A percentile compares a stretch with the other conserved stretches of the same genome.
These are phyloP conservation scores for Lagocephalus sceleratus DNA, from an alignment of 2,797 vertebrate species.

Conservation along the genomic window DNA sequence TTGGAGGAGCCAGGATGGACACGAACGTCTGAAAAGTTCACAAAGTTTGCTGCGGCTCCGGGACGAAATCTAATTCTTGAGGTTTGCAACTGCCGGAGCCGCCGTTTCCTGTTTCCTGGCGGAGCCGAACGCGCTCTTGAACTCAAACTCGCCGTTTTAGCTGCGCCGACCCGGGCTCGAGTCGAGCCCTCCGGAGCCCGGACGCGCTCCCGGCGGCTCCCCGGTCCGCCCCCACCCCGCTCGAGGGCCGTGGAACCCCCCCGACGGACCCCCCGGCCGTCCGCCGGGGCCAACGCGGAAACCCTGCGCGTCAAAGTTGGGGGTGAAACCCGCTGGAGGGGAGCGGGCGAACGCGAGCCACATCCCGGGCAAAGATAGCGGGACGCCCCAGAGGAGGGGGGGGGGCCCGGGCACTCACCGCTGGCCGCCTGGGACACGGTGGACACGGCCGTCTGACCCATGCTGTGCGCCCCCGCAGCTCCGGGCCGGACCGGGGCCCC, in stretches of 20 bases:
- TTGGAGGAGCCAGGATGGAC: too few species aligned
- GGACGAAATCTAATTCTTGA: not conserved
- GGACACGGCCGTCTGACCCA: conserved; percentile 72
- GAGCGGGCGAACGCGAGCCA: conserved; percentile 12
- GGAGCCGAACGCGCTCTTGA: not conserved
- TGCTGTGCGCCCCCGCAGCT: conserved; percentile 46
- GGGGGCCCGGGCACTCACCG: conserved; percentile 57
- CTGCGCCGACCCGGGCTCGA: too few species aligned
- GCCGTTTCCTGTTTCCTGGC: conserved; percentile 3
- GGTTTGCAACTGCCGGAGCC: conserved; percentile 5
- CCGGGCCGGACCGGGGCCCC: conserved; percentile 37
- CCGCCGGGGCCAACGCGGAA: too few species aligned
- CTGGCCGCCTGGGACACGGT: conserved; percentile 61
- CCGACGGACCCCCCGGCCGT: too few species aligned
- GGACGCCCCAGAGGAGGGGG: conserved; percentile 29
- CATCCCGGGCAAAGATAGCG: conserved; percentile 62
- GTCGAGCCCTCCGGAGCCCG: too few species aligned
- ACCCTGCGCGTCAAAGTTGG: not conserved
- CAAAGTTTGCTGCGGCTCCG: not conserved
- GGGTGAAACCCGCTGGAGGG: not conserved
- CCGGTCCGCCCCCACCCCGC: too few species aligned
- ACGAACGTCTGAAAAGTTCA: not conserved
- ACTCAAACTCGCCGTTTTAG: not conserved
- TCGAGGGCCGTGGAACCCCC: too few species aligned
- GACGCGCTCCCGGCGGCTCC: too few species aligned